These are phyloP conservation scores for Brachionus manjavacas DNA, from an alignment of 1,140 invertebrate genomes.

Conservation along the genomic window DNA sequence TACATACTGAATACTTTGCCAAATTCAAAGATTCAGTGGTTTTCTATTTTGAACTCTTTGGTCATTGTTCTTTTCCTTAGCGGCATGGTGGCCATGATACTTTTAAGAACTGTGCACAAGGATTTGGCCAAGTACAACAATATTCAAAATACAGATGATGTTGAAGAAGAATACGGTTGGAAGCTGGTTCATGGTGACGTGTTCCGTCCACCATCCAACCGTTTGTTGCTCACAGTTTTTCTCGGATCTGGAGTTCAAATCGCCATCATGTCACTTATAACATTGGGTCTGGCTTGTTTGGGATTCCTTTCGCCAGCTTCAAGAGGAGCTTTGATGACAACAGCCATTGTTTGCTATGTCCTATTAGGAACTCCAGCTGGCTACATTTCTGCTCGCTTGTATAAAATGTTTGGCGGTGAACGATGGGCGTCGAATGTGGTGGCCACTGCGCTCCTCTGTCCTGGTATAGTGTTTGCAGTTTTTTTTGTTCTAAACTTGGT, in stretches of 20 bases:
- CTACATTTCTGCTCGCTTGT: conserved; percentile 88
- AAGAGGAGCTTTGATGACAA: conserved; percentile 94
- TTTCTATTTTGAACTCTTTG: conserved; percentile 64
- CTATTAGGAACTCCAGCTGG: conserved; percentile 89
- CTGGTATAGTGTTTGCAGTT: conserved; percentile 84
- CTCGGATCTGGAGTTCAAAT: conserved; percentile 92
- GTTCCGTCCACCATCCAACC: conserved; percentile 77
- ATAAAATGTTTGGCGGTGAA: conserved; percentile 92
- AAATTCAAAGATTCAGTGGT: conserved; percentile 98
- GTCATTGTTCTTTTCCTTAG: conserved; percentile 68
- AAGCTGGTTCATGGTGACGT: conserved; percentile 68
- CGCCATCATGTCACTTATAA: conserved; percentile 64
- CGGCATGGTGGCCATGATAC: conserved; percentile 99
- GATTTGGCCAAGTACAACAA: conserved; percentile 98
- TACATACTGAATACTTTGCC: conserved; percentile 97
- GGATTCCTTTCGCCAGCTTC: conserved; percentile 97
- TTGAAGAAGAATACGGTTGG: conserved; percentile 98
- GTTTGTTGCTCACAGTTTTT: conserved; percentile 89
- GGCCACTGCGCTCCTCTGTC: conserved; percentile 86
- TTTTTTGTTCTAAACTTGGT: conserved; percentile 96
- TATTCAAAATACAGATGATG: conserved; percentile 70
- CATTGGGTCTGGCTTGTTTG: conserved; percentile 84
- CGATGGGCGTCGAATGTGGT: conserved; percentile 98
- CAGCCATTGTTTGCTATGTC: conserved; percentile 72
- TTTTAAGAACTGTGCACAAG: conserved; percentile 90